Evolutionary conservation across 2,888 invertebrate species (phyloP).

Genomic region (Esperia sulphurella): DNA sequence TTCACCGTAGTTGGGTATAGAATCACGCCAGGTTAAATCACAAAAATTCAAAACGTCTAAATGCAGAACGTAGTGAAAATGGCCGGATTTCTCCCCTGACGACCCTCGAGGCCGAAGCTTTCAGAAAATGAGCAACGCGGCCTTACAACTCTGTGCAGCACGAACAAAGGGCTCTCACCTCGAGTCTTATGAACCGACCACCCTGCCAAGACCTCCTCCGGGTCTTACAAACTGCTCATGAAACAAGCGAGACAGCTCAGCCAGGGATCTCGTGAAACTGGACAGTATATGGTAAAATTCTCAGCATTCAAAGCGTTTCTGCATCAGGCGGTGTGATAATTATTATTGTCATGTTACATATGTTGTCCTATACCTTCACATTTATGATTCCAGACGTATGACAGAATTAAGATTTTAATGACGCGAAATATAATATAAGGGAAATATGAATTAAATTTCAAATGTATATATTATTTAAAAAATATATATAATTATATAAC

Average conservation of each 20-base stretch:
- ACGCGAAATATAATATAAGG: too few relatives aligned
- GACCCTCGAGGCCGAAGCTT: constrained; percentile 58
- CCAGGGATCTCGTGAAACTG: constrained; percentile 35
- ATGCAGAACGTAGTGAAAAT: constrained; percentile 36
- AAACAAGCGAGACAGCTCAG: constrained; percentile 26
- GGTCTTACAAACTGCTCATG: constrained; percentile 21
- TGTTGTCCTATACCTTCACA: neutral
- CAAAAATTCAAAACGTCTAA: neutral
- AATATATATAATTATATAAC: too few relatives aligned
- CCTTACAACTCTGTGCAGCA: constrained; percentile 35
- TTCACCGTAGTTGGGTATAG: too few relatives aligned
- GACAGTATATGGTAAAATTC: constrained; percentile 28
- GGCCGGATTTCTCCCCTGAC: constrained; percentile 42
- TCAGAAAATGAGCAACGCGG: constrained; percentile 65
- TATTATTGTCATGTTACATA: constrained; percentile 13
- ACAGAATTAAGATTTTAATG: too few relatives aligned
- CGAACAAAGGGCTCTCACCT: constrained; percentile 53
- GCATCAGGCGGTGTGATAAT: constrained; percentile 27
- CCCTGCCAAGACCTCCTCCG: constrained; percentile 21
- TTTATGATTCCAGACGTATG: too few relatives aligned
- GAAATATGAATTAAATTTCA: too few relatives aligned
- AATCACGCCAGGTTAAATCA: too few relatives aligned
- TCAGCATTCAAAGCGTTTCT: constrained; percentile 36
- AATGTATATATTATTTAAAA: too few relatives aligned
- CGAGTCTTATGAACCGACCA: constrained; percentile 30